Evolutionary conservation across 2,113 vertebrate species (phyloP).

Genomic region (Ciconia boyciana): DNA sequence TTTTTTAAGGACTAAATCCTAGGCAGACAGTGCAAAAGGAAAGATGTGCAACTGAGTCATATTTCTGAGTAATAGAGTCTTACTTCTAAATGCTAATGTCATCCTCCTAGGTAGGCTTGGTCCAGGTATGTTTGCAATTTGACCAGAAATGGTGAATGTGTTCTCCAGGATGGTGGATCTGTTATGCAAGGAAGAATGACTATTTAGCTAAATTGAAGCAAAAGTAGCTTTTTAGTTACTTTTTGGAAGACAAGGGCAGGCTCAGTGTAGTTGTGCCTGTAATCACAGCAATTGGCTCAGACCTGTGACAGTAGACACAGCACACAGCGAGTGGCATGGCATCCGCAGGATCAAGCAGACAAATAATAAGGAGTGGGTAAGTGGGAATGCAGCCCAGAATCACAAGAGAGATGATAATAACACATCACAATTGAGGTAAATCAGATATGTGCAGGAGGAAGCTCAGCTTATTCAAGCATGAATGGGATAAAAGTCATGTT

Average conservation of each 20-base stretch:
- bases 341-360: background rate
- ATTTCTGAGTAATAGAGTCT: background rate
- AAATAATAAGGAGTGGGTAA: background rate
- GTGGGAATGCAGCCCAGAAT: background rate
- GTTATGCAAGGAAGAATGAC: background rate
- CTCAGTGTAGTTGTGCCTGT: background rate
- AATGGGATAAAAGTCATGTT: background rate
- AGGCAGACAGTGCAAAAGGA: background rate
- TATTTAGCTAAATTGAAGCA: background rate
- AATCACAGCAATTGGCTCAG: background rate
- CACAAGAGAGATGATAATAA: background rate
- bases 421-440: background rate
- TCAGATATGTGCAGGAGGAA: background rate
- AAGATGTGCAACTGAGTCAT: background rate
- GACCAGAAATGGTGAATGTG: background rate
- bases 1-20: background rate
- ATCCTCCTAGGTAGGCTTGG: background rate
- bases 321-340: background rate
- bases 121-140: background rate
- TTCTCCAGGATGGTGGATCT: background rate
- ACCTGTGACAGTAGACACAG: background rate
- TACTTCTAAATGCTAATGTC: background rate
- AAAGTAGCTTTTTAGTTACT: background rate
- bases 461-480: background rate
- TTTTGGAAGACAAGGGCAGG: background rate